Evolutionary conservation across 2,888 invertebrate genomes (phyloP).

Genomic region (Brachylomia viminalis): DNA sequence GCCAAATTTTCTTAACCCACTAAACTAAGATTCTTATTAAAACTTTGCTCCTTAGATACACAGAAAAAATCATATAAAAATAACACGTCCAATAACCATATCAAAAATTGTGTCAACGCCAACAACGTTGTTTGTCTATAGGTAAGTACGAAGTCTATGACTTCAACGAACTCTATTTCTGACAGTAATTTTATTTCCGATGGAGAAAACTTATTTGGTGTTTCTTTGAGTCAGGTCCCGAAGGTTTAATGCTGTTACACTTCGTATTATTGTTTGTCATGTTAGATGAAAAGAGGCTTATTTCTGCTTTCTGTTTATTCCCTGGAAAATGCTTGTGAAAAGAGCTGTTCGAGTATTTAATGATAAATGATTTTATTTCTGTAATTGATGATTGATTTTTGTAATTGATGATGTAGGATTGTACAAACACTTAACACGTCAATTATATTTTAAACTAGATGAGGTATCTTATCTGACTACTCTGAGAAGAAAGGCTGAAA

Average conservation of each 20-base stretch:
- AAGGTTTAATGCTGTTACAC: conserved; percentile 35
- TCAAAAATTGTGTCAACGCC: conserved; percentile 4
- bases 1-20: background rate
- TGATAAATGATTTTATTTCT: no score
- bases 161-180: conserved; percentile 19
- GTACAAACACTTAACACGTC: no score
- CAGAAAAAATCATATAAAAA: conserved; percentile 7
- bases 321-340: background rate
- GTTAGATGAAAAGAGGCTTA: conserved; percentile 21
- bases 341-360: background rate
- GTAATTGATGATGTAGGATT: no score
- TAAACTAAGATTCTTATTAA: background rate
- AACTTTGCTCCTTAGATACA: background rate
- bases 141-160: conserved; percentile 4
- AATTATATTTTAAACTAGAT: no score
- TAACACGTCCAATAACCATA: background rate
- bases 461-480: no score
- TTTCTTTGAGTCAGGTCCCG: conserved; percentile 35
- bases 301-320: conserved; percentile 2
- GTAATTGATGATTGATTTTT: no score
- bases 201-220: conserved; percentile 40
- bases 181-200: conserved; percentile 49
- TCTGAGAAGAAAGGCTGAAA: no score
- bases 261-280: conserved; percentile 37
- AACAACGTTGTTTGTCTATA: conserved; percentile 28